Conservation (phyloP, 1,140 invertebrate species). For the Arion vulgaris region DNA sequence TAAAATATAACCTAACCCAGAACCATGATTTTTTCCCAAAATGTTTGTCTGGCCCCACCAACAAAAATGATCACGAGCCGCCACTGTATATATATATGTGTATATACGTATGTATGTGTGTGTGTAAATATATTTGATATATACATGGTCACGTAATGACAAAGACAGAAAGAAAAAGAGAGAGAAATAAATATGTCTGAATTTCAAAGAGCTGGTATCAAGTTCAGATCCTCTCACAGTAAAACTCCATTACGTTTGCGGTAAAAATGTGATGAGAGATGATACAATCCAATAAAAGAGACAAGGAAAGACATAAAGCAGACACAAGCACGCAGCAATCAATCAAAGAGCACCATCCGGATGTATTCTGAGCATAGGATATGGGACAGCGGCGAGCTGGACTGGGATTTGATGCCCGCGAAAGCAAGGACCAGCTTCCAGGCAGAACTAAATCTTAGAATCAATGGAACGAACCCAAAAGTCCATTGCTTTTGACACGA, state of each 20-base stretch:
- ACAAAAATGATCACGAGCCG: no score
- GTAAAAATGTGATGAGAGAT: constrained; percentile 31
- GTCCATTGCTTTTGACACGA: constrained; percentile 32
- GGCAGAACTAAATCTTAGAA: constrained; percentile 21
- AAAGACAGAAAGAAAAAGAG: background rate
- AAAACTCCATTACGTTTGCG: constrained; percentile 21
- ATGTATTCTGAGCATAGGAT: constrained; percentile 29
- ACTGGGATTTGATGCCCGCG: constrained; percentile 32
- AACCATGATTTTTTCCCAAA: no score
- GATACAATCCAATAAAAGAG: constrained; percentile 37
- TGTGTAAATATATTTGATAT: no score
- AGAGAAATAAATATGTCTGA: background rate
- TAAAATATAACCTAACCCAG: no score
- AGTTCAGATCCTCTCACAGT: background rate
- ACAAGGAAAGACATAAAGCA: constrained; percentile 30
- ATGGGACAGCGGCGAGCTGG: constrained; percentile 4
- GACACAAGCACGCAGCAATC: constrained; percentile 26
- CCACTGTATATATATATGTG: no score
- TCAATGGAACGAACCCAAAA: constrained; percentile 25
- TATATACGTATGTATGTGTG: no score
- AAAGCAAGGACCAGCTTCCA: constrained; percentile 22
- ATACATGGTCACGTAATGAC: no score
- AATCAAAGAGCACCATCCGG: constrained; percentile 25
- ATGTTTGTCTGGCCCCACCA: no score
- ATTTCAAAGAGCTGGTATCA: constrained; percentile 21